Evolutionary conservation across 2,797 vertebrate species (phyloP), one percentile per base, ranked within the genome.

Genomic region (Artibeus jamaicensis): DNA sequence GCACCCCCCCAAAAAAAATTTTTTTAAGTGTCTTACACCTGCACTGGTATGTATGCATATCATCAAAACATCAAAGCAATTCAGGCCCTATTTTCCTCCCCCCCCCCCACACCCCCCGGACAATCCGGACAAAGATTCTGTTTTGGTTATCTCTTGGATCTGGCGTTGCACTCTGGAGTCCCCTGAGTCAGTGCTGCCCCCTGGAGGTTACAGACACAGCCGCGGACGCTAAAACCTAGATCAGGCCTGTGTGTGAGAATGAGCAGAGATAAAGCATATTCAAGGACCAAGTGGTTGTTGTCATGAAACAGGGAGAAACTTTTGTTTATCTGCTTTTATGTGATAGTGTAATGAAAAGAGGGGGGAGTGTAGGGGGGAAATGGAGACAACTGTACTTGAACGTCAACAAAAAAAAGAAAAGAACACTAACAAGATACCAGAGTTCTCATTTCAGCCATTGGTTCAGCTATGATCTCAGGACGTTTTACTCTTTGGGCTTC

Each of bases 181-280:
- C 14, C 6, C 11, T 48, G 76, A 74, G 9, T 32, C 42, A 44
- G 84, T 95, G 94, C 92, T 96, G 90, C 96, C 93, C 94, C 44
- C 96, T 73, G 3, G 12, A 93, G 93, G 95, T 70, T 22, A 0
- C 37, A 57, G 91, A 21, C 2, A 22, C 29, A 39, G 37, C 46
- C 0, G 18, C 21, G 24, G 21, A 1, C 3, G 2, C 26, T 26
- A 32, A 62, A 65, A 44, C 65, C 55, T 19, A 42, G 12, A 1
- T 62, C 24, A 21, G 81, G 39, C 70, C 50, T 48, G 34, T 5
- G 39, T 18, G 53, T 24, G 68, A 55, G 32, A 77, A 59, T 1
- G n/a, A 71, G 4, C 46, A n/a, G 59, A 70, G 21, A 50, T 3
- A 4, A 68, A 11, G 26, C 15, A 7, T 22, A 3, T 50, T 9